phyloP scores from a whole-genome alignment of 2,797 vertebrate species.

The Acomys russatus region DNA sequence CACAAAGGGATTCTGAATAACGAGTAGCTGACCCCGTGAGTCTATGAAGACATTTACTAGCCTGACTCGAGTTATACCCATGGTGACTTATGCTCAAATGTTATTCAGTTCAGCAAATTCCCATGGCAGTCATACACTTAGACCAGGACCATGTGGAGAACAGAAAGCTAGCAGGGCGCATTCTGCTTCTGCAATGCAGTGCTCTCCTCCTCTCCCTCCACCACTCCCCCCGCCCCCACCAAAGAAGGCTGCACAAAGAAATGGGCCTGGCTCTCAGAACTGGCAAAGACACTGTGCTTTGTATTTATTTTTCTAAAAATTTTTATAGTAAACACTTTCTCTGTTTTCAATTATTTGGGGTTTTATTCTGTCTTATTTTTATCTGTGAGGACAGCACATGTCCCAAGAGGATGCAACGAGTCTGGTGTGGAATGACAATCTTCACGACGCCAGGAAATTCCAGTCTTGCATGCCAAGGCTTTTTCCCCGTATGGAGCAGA shows the following conservation, averaged over 20 bases:
- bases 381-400: not conserved
- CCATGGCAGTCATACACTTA: fast-evolving
- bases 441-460: not conserved
- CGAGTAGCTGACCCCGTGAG: fast-evolving
- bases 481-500: not conserved
- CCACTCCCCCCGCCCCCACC: too few relatives aligned
- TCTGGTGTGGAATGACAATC: not conserved
- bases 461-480: not conserved
- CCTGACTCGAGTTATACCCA: not conserved
- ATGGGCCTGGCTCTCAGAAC: not conserved
- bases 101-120: fast-evolving
- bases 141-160: fast-evolving
- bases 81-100: fast-evolving
- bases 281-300: fast-evolving
- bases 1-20: not conserved
- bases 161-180: fast-evolving
- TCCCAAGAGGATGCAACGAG: not conserved
- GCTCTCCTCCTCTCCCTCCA: fast-evolving
- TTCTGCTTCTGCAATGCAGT: fast-evolving
- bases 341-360: not conserved
- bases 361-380: not conserved
- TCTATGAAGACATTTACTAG: not conserved
- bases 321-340: not conserved
- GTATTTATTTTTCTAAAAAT: too few relatives aligned
- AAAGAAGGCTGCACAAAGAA: fast-evolving